A percentile compares a stretch with the other conserved stretches of the same genome.
phyloP scores from a whole-genome alignment of 2,113 vertebrate genomes.

The Tor tambroides region DNA sequence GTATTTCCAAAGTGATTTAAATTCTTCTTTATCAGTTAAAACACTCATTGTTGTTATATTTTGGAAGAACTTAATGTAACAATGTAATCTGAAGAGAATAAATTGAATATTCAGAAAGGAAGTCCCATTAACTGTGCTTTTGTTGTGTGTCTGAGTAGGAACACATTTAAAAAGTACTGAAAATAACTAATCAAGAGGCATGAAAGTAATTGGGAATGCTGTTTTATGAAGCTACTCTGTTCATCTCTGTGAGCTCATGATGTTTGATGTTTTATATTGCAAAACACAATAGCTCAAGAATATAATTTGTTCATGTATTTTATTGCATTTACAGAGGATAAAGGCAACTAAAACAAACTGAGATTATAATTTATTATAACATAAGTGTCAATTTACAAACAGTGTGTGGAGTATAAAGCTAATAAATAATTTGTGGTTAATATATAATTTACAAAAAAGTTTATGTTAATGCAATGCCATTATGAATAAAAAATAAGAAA shows the following conservation, averaged over 20 bases:
- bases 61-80: background rate
- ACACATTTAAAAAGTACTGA: background rate
- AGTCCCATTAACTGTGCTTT: background rate
- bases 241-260: no score
- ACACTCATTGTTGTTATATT: no score
- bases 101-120: background rate
- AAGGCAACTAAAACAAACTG: background rate
- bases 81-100: background rate
- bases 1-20: no score
- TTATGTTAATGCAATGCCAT: background rate
- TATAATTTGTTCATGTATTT: background rate
- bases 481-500: background rate
- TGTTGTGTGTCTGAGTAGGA: background rate
- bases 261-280: background rate
- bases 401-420: background rate
- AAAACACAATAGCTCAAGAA: background rate
- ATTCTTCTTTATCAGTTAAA: no score
- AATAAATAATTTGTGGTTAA: slow-evolving; percentile 26
- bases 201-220: background rate
- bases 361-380: slow-evolving; percentile 1
- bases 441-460: background rate
- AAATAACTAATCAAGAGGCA: background rate
- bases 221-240: background rate
- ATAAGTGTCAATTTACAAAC: background rate
- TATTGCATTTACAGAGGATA: background rate